phyloP scores from a whole-genome alignment of 2,888 invertebrate genomes.

The Onchidella celtica region DNA sequence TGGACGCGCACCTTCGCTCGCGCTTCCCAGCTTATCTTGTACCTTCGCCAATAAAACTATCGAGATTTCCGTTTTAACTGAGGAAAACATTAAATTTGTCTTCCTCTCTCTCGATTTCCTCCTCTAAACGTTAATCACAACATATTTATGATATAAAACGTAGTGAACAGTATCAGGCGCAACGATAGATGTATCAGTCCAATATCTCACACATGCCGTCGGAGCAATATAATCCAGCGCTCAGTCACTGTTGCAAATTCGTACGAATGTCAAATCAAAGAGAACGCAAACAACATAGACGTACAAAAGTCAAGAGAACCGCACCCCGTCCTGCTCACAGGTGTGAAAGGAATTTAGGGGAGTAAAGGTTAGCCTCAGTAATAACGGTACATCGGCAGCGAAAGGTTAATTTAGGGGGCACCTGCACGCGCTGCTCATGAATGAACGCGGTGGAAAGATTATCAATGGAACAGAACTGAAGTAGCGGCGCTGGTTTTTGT shows the following conservation, averaged over 20 bases:
- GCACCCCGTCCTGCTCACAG: constrained; percentile 1
- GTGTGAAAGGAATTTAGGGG: constrained; percentile 24
- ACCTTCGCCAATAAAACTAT: constrained; percentile 35
- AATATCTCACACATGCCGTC: too few species aligned
- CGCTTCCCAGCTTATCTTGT: constrained; percentile 39
- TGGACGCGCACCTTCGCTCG: constrained; percentile 8
- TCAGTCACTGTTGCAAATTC: too few species aligned
- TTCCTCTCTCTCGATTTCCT: neutral
- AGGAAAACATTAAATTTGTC: constrained; percentile 6
- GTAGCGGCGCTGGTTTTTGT: neutral
- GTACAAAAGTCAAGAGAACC: neutral
- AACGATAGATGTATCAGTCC: too few species aligned
- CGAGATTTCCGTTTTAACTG: constrained; percentile 22
- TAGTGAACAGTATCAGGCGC: too few species aligned
- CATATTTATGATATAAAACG: too few species aligned
- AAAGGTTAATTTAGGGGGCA: constrained; percentile 30
- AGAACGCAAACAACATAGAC: neutral
- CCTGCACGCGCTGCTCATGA: constrained; percentile 24
- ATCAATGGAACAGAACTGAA: constrained; percentile 19
- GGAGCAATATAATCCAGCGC: too few species aligned
- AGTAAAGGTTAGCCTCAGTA: constrained; percentile 15
- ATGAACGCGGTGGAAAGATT: constrained; percentile 14
- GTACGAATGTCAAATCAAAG: neutral
- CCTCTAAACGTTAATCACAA: too few species aligned
- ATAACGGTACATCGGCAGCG: neutral